Base-by-base conservation (phyloP, 23 tunicate genomes). In the Diplosoma virens region DNA sequence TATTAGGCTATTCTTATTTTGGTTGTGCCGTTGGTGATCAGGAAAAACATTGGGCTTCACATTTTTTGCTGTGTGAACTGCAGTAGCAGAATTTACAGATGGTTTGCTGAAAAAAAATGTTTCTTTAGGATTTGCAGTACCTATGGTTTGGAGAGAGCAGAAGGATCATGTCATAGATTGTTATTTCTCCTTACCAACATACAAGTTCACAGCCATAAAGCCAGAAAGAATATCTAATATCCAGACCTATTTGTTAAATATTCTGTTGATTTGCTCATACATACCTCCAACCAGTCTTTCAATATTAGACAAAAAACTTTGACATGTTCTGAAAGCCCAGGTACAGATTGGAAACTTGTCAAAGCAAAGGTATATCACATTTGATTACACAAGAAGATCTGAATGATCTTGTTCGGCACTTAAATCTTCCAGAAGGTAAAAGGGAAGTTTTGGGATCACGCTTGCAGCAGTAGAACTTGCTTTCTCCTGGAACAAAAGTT, bases 21-120 rank as follows among this genome's bases (percentile, higher is more conserved):
- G 81, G 71, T 58, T 58, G 81, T 59, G 69, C 52, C 53, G 81
- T 76, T 58, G 81, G 71, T 32, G 81, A 59, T 0, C 81, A 76
- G 59, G 81, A 76, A 18, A 76, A 76, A 59, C 54, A 5, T 58
- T 76, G 37, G 81, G 30, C 81, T 37, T 70, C 81, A 35, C 79
- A 31, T 30, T n/a, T 34, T 21, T 76, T 76, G 81, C 59, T 76
- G 71, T 70, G 33, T 58, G 33, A 31, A 59, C 26, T 76, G 69
- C 34, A 76, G 81, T 58, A 31, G 41, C 18, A 72, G 48, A 48
- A 33, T 72, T 3, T 47, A 27, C 41, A 47, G 48, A 72, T 72
- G 78, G 78, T 72, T 72, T 72, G 27, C 61, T 21, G 78, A 61
- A 26, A 72, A 67, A 68, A 48, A 72, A 61, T 9, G 56, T 37